Conservation (phyloP, 2,113 vertebrate genomes). For the Cathartes aura region DNA sequence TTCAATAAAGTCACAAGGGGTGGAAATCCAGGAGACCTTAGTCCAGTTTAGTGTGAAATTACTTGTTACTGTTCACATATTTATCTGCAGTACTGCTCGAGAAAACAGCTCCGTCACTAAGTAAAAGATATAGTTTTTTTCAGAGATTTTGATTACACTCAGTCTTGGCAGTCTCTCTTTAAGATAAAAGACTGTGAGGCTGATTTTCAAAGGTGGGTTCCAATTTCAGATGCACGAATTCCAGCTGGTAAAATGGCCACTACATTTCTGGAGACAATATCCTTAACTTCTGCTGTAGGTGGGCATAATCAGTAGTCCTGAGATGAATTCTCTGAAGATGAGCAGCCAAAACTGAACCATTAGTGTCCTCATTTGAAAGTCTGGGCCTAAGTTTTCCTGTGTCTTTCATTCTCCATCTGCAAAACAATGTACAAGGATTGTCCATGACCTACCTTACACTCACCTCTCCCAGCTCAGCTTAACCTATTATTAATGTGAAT, state of each 20-base stretch:
- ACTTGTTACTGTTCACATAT: not conserved
- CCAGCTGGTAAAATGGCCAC: not conserved
- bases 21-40: not conserved
- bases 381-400: not conserved
- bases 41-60: not conserved
- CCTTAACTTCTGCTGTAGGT: not conserved
- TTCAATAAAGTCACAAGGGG: not conserved
- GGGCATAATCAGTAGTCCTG: not conserved
- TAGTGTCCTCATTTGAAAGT: not conserved
- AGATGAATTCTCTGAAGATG: not conserved
- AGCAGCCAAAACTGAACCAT: not conserved
- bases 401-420: not conserved
- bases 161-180: not conserved
- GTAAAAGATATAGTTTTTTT: not conserved
- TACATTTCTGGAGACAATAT: not conserved
- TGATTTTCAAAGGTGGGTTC: not conserved
- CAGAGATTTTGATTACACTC: not conserved
- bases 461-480: not conserved
- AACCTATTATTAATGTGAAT: not conserved
- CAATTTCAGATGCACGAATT: not conserved
- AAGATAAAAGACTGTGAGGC: not conserved
- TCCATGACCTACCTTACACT: not conserved
- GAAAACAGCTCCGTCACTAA: not conserved
- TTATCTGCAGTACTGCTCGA: not conserved
- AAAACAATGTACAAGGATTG: not conserved